A percentile compares a stretch with the other conserved stretches of the same genome.
phyloP scores from a whole-genome alignment of 2,113 vertebrate genomes.

The Steatornis caripensis region DNA sequence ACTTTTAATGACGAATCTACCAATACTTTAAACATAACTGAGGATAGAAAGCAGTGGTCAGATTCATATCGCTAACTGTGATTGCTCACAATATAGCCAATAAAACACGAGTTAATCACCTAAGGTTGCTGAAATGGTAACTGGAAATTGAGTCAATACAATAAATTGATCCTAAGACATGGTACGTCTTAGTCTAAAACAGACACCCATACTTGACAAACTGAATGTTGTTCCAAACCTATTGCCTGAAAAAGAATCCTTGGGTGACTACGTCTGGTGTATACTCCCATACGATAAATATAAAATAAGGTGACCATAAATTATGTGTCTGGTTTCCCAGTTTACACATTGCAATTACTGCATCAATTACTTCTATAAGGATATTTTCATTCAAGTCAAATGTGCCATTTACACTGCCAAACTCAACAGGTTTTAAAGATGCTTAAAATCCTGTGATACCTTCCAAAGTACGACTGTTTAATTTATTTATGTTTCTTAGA shows the following conservation, averaged over 20 bases:
- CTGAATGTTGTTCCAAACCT: background rate
- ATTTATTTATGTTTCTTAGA: background rate
- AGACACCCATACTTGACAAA: background rate
- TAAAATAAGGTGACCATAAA: background rate
- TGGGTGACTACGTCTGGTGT: background rate
- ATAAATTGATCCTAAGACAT: background rate
- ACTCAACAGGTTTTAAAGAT: background rate
- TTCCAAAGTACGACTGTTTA: background rate
- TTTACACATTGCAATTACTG: background rate
- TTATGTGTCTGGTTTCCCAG: background rate
- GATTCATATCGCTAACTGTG: accelerated
- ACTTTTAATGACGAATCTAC: background rate
- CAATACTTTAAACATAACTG: background rate
- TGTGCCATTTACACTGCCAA: background rate
- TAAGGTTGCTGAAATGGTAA: background rate
- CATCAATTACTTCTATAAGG: background rate
- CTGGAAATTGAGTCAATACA: background rate
- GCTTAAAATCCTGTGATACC: background rate
- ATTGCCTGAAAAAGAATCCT: background rate
- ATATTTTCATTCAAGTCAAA: background rate
- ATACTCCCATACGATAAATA: background rate
- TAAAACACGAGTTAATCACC: background rate
- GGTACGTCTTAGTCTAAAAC: background rate
- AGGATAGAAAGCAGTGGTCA: background rate
- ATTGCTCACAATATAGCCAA: background rate